phyloP scores from a whole-genome alignment of 2,113 vertebrate species.

The Ahaetulla prasina region DNA sequence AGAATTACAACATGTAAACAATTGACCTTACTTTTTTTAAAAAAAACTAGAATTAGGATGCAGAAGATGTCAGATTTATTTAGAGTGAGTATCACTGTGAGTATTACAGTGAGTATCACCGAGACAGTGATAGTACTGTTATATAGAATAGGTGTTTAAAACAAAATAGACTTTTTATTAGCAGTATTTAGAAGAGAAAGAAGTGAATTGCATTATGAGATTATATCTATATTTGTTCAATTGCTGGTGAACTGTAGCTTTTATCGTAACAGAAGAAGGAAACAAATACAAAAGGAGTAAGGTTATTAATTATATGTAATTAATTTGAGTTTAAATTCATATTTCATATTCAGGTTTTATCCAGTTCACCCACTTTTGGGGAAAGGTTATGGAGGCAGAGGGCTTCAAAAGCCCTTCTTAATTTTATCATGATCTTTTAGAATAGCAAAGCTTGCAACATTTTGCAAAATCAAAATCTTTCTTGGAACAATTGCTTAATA shows the following conservation, averaged over 20 bases:
- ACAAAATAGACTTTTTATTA: background rate
- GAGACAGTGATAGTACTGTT: background rate
- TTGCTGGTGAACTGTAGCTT: background rate
- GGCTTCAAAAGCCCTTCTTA: background rate
- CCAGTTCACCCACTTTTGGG: background rate
- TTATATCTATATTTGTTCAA: background rate
- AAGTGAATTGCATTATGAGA: background rate
- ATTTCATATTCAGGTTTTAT: background rate
- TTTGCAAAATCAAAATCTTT: background rate
- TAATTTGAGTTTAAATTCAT: background rate
- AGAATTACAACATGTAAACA: constrained; percentile 1
- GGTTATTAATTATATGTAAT: background rate
- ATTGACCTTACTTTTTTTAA: background rate
- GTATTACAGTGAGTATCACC: too few relatives aligned
- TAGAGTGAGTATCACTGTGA: background rate
- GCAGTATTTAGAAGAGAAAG: background rate
- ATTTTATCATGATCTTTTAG: background rate
- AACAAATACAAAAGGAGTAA: background rate
- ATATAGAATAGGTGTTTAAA: background rate
- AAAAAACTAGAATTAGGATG: background rate
- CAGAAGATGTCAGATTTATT: background rate
- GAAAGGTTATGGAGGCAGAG: background rate
- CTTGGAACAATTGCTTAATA: background rate
- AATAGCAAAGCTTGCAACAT: background rate
- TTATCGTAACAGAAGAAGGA: background rate